These are phyloP conservation scores for Lasioglossum villosulum DNA, from an alignment of 2,888 invertebrate genomes.

Conservation along the genomic window DNA sequence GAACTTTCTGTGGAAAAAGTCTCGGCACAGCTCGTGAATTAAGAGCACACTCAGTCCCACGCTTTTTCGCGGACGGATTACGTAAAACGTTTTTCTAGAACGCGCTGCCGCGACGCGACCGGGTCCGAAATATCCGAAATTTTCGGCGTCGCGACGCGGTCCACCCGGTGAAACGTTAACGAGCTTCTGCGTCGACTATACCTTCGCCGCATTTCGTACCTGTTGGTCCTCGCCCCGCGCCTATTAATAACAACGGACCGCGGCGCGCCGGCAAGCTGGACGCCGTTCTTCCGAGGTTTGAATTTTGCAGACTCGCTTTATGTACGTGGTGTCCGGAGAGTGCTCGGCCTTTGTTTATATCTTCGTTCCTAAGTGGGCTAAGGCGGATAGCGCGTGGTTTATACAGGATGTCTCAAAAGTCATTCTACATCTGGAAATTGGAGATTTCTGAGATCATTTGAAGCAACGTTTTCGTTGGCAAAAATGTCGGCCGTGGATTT, in stretches of 20 bases:
- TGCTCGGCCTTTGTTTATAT: no score
- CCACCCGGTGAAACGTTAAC: slow-evolving; percentile 9
- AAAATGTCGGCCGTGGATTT: no score
- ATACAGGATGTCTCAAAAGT: no score
- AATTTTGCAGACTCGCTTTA: neutral
- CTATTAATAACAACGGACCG: slow-evolving; percentile 1
- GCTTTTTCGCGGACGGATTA: neutral
- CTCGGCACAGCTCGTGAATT: neutral
- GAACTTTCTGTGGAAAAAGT: neutral
- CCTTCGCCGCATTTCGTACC: slow-evolving; percentile 2
- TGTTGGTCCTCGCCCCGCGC: neutral
- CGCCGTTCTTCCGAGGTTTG: neutral
- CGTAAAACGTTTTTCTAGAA: slow-evolving; percentile 2
- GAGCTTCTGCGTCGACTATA: neutral
- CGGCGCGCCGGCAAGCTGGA: neutral
- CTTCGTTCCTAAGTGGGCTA: no score
- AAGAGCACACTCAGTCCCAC: neutral
- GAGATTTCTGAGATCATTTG: no score
- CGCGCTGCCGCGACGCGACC: neutral
- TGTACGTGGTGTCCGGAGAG: no score
- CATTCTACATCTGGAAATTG: no score
- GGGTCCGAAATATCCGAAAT: neutral
- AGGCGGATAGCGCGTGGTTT: no score
- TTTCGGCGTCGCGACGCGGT: neutral
- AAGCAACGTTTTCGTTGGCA: no score